Conservation (phyloP, 2,888 invertebrate genomes). For the Tenthredo mesomela region DNA sequence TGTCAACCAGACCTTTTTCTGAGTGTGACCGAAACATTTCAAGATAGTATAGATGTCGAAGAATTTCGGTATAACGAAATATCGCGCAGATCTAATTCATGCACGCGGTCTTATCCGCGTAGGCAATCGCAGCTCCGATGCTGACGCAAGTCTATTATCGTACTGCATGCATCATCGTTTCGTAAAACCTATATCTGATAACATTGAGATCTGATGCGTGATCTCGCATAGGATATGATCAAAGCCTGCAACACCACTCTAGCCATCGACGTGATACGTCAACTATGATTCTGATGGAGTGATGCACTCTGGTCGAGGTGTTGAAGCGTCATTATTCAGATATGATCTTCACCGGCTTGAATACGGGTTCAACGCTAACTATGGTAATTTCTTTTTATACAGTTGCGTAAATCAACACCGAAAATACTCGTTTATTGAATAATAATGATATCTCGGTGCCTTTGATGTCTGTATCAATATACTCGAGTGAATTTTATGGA, state of each 20-base stretch:
- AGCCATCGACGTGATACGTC: not conserved
- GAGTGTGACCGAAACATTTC: no score
- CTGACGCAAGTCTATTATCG: slow-evolving; percentile 11
- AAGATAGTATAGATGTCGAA: no score
- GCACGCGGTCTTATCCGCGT: not conserved
- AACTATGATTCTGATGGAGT: not conserved
- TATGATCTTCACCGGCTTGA: not conserved
- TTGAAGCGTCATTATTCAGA: slow-evolving; percentile 31
- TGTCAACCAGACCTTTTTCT: no score
- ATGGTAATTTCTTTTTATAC: not conserved
- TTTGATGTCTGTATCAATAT: not conserved
- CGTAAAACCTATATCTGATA: not conserved
- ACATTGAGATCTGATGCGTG: not conserved
- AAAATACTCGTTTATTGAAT: not conserved
- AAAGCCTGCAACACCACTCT: not conserved
- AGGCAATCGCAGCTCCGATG: not conserved
- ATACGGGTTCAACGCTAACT: not conserved
- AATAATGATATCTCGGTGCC: not conserved
- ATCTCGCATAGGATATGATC: not conserved
- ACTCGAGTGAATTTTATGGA: not conserved
- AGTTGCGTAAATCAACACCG: not conserved
- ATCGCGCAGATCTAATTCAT: not conserved
- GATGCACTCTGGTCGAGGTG: slow-evolving; percentile 22
- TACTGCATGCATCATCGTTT: not conserved
- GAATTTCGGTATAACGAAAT: no score